Conservation (phyloP, 2,113 vertebrate species). For the Trogon melanurus region DNA sequence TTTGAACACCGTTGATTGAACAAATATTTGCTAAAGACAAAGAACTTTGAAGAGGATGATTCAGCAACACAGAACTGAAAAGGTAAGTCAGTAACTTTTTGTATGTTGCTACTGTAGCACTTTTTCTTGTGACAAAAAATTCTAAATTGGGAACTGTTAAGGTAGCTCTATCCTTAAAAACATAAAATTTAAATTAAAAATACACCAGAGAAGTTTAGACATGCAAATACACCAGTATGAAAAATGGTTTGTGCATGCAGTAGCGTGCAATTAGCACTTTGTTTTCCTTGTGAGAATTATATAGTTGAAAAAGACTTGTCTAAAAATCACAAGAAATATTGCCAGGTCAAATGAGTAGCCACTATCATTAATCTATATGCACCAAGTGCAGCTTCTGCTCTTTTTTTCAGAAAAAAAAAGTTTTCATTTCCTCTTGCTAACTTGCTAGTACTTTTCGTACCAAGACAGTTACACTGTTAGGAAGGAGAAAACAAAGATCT, state of each 20-base stretch:
- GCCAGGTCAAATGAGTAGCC: background rate
- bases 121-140: background rate
- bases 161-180: background rate
- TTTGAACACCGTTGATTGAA: background rate
- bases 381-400: background rate
- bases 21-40: background rate
- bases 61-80: background rate
- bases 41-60: background rate
- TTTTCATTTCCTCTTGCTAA: background rate
- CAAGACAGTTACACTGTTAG: background rate
- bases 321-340: background rate
- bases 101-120: background rate
- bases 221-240: background rate
- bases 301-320: background rate
- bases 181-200: background rate
- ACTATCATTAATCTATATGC: background rate
- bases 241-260: background rate
- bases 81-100: background rate
- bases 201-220: background rate
- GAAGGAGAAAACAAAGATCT: background rate
- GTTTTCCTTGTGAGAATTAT: background rate
- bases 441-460: background rate
- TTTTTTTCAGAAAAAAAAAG: background rate
- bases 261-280: background rate
- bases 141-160: background rate